A percentile compares a stretch with the other conserved stretches of the same genome.
These are phyloP conservation scores for Papilio glaucus DNA, from an alignment of 1,140 invertebrate species.

Conservation along the genomic window DNA sequence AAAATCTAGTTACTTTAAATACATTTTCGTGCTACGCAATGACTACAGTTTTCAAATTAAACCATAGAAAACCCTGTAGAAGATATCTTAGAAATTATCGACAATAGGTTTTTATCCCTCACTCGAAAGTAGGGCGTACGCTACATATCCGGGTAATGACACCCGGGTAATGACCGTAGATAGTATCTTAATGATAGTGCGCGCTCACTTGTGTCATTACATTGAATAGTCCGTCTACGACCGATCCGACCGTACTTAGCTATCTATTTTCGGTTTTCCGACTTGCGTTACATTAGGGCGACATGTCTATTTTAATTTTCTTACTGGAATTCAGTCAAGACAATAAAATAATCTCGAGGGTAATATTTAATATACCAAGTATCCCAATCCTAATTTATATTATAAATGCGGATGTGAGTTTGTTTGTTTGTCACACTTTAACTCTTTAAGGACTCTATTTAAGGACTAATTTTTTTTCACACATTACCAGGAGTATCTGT, in stretches of 20 bases:
- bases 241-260: slow-evolving; percentile 43
- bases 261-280: slow-evolving; percentile 37
- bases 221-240: slow-evolving; percentile 48
- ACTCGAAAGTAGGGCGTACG: slow-evolving; percentile 40
- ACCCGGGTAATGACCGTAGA: slow-evolving; percentile 59
- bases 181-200: slow-evolving; percentile 69
- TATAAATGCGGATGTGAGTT: too few relatives aligned
- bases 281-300: slow-evolving; percentile 13
- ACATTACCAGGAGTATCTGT: too few relatives aligned
- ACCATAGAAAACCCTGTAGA: background rate
- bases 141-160: slow-evolving; percentile 54
- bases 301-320: slow-evolving; percentile 14
- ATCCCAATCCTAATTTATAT: too few relatives aligned
- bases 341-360: background rate
- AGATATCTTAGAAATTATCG: slow-evolving; percentile 19
- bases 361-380: too few relatives aligned
- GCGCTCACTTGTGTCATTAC: slow-evolving; percentile 57
- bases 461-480: too few relatives aligned
- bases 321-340: background rate
- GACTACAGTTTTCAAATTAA: background rate
- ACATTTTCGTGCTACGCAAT: background rate
- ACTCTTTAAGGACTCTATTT: too few relatives aligned
- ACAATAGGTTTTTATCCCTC: slow-evolving; percentile 24
- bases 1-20: too few relatives aligned
- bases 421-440: too few relatives aligned